A percentile compares a stretch with the other conserved stretches of the same genome.
Evolutionary conservation across 2,113 vertebrate species (phyloP).

Genomic region (Oreocharis arfaki): DNA sequence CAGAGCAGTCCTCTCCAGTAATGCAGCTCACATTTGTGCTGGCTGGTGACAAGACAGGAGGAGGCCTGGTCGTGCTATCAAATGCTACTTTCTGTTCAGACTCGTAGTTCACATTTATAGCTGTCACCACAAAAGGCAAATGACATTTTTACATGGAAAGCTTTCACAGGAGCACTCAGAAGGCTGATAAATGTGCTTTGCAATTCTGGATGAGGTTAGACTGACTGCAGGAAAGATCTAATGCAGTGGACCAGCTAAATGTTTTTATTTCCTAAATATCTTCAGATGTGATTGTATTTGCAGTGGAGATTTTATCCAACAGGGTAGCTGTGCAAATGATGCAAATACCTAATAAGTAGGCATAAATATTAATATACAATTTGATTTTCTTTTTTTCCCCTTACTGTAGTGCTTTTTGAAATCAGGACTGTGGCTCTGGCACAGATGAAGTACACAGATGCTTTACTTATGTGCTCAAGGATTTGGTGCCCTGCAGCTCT

Average conservation of each 20-base stretch:
- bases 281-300: not conserved
- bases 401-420: not conserved
- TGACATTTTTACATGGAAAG: not conserved
- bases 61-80: not conserved
- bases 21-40: not conserved
- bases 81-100: not conserved
- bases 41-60: not conserved
- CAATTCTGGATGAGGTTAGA: not conserved
- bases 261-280: not conserved
- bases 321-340: not conserved
- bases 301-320: not conserved
- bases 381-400: not conserved
- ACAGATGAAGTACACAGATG: not conserved
- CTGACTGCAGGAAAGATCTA: not conserved
- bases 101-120: not conserved
- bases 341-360: not conserved
- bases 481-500: not conserved
- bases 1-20: not conserved
- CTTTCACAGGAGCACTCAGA: not conserved
- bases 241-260: not conserved
- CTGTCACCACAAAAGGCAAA: constrained; percentile 9
- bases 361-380: not conserved
- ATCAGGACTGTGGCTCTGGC: not conserved
- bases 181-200: not conserved
- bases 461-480: not conserved